Base-by-base conservation (phyloP, 2,797 vertebrate species). In the Anas georgica region DNA sequence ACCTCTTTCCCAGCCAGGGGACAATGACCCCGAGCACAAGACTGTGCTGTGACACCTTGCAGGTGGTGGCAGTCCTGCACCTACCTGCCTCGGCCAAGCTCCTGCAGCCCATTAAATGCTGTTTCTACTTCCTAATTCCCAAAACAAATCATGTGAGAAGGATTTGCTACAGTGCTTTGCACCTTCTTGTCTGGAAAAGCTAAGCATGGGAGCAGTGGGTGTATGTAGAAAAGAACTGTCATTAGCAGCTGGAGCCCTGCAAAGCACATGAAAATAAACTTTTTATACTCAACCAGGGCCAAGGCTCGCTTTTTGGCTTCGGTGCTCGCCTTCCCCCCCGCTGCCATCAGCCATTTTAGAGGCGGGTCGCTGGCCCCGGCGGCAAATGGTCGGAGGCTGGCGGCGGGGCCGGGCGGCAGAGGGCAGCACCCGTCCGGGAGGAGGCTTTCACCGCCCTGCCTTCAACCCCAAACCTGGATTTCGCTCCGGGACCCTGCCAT, bases 271-370 rank as follows among this genome's bases (percentile, higher is more conserved):
- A 28, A 52, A 52, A 26, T 52, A 52, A 52, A 52, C 25, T 26
- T 52, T 52, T 52, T 26, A 28, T 28, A 52, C 9, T 52, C 50
- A 28, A 26, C 50, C 15, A 5, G 22, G 46, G 22, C 46, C 22
- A 13, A 48, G 46, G 46, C 46, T 48, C 22, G 46, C 46, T 48
- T 48, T 48, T 48, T 48, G 46, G 22, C 22, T 48, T 48, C 46
- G 46, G 12, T 23, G 46, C 21, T 48, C 22, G 12, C 22, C 46
- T 48, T 25, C 23, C 48, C 23, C 23, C 23, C 35, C 23, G 39
- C 83, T 18, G 7, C 11, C 50, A 64, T 63, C 95, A 90, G 94
- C 95, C 95, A 96, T 96, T 86, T 96, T 95, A 41, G 56, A 63
- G 70, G 54, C 46, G 45, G 7, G 46, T 48, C 6, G 2, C 9